Percentiles rank a stretch among this genome's conserved stretches.
Conservation (phyloP, 2,888 invertebrate genomes). For the Bhutanitis thaidina region DNA sequence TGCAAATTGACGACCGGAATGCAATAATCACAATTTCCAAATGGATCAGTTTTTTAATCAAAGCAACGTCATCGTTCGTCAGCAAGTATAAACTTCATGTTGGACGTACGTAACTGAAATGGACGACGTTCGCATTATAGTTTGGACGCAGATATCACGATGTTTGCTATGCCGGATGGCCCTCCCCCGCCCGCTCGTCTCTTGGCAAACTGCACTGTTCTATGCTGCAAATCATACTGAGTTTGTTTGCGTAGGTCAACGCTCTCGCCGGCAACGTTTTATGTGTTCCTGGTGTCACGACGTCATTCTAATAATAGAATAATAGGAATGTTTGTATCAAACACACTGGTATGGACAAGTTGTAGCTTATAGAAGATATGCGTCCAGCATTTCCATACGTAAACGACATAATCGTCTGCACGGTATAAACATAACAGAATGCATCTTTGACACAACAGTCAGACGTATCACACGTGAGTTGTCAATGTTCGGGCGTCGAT, state of each 20-base stretch:
- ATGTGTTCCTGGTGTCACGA: conserved; percentile 77
- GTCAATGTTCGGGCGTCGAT: conserved; percentile 26
- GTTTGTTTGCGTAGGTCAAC: conserved; percentile 75
- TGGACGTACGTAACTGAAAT: conserved; percentile 39
- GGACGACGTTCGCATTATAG: conserved; percentile 40
- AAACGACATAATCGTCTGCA: conserved; percentile 29
- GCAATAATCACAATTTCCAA: conserved; percentile 53
- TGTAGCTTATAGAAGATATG: conserved; percentile 51
- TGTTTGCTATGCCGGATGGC: conserved; percentile 64
- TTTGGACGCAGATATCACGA: conserved; percentile 57
- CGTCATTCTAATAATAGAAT: conserved; percentile 74
- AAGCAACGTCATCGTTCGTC: conserved; percentile 37
- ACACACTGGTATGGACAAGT: conserved; percentile 57
- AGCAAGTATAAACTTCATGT: conserved; percentile 37
- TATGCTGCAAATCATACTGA: conserved; percentile 73
- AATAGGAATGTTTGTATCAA: conserved; percentile 70
- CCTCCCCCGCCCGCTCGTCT: conserved; percentile 58
- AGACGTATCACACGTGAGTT: neutral
- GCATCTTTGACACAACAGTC: conserved; percentile 18
- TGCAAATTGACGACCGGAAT: conserved; percentile 46
- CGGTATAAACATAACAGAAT: conserved; percentile 37
- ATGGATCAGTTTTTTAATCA: conserved; percentile 38
- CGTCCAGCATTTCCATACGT: conserved; percentile 44
- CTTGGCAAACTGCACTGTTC: conserved; percentile 74
- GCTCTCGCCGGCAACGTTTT: conserved; percentile 67